phyloP scores from a whole-genome alignment of 2,797 vertebrate genomes.

The Thunnus albacares region DNA sequence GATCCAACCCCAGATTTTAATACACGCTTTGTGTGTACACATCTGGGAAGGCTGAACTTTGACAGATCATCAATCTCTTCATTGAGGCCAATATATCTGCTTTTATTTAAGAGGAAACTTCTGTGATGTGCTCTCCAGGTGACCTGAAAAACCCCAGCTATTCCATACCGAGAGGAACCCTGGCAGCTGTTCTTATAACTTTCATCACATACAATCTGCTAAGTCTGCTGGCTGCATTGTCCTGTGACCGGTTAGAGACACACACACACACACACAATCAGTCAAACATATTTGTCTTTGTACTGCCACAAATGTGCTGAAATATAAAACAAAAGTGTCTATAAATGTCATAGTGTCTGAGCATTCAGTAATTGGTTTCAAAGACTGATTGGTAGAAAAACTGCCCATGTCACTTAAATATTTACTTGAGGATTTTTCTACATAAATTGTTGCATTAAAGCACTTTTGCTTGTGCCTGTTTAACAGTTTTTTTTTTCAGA shows the following conservation, averaged over 20 bases:
- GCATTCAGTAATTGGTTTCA: background rate
- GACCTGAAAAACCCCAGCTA: conserved; percentile 89
- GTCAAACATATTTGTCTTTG: background rate
- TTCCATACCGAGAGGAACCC: conserved; percentile 89
- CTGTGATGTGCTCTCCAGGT: conserved; percentile 72
- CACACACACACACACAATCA: conserved; percentile 1
- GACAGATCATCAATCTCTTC: background rate
- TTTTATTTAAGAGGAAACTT: background rate
- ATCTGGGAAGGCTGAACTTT: background rate
- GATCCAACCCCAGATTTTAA: background rate
- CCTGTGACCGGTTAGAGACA: conserved; percentile 86
- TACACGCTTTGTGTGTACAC: background rate
- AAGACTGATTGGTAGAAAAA: background rate
- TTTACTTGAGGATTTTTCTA: background rate
- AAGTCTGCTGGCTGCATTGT: conserved; percentile 84
- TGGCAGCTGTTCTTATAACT: conserved; percentile 86
- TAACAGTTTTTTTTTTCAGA: background rate
- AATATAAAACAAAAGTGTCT: background rate
- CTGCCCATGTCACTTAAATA: background rate
- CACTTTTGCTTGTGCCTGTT: background rate
- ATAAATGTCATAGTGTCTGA: background rate
- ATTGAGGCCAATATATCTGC: background rate
- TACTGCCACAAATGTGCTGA: background rate
- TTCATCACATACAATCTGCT: conserved; percentile 88
- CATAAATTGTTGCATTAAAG: background rate